Evolutionary conservation across 2,888 invertebrate genomes (phyloP), one percentile per base, ranked within the genome.

Genomic region (Boloria selene): DNA sequence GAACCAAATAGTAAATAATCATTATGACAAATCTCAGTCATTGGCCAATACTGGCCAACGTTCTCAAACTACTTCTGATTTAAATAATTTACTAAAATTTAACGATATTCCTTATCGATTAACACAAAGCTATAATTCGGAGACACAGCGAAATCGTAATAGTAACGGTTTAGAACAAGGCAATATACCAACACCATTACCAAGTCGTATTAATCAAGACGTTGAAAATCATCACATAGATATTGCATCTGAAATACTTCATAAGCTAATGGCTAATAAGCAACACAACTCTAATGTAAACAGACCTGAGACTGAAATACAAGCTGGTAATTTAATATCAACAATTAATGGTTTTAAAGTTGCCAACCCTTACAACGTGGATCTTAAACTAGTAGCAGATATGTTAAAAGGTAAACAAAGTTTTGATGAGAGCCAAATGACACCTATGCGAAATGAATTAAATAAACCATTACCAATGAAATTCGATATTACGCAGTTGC

Each of bases 341-440:
- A 91, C 86, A 1, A 88, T 93, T 22, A 91, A 93, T 74, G 93
- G 92, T 4, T 87, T 90, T 67, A 88, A 88, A 82, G 88, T 93
- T n/a, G 87, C 87, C 2, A 93, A 93, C 72, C 93, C 93, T 14
- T 93, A 87, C 67, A 93, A 93, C 73, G 82, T 93, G 13, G 93
- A 93, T 74, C 75, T 93, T 3, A 91, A 90, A 77, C 74, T 92
- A 51, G 88, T 92, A 1, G 86, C 90, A 38, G 92, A 93, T 63
- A 87, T 92, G 83, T 78, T 93, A 59, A 92, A 87, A 80, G 90
- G 90, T 18, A 92, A 90, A 76, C 72, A 85, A 38, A 69, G 79
- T 2, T 64, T 83, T 45, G 92, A 91, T 54, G 88, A 91, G 49
- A 77, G 83, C 2, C 87, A 86, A 68, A 74, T 88, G 64, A 72